These are phyloP conservation scores for Seira musarum DNA, from an alignment of 2,888 invertebrate species.

Conservation along the genomic window DNA sequence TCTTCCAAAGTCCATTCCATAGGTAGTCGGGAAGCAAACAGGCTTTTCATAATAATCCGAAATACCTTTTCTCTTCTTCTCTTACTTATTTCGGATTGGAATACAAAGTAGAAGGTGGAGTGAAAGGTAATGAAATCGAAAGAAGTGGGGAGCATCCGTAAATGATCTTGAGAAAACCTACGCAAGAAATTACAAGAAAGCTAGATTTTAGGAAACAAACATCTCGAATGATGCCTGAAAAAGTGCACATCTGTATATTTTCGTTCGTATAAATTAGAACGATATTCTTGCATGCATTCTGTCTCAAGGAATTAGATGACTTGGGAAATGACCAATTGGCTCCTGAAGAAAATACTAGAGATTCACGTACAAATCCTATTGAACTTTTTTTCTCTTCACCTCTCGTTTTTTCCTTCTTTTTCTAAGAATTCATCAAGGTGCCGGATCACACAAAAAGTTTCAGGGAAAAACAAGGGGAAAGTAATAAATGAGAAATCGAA, in stretches of 20 bases:
- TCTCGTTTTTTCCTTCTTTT: neutral
- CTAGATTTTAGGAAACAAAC: no score
- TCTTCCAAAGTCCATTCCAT: neutral
- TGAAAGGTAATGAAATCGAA: conserved; percentile 10
- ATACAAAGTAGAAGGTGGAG: conserved; percentile 1
- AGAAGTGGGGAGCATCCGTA: neutral
- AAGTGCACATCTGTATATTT: conserved; percentile 45
- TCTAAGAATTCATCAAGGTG: conserved; percentile 11
- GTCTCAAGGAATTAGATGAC: conserved; percentile 50
- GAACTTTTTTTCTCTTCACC: neutral
- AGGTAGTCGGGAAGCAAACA: conserved; percentile 1
- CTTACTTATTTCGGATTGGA: conserved; percentile 10
- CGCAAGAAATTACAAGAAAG: no score
- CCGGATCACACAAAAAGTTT: conserved; percentile 7
- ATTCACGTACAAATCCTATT: conserved; percentile 5
- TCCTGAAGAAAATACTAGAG: conserved; percentile 45
- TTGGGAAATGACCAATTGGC: conserved; percentile 60
- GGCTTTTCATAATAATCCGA: conserved; percentile 49
- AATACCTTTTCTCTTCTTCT: conserved; percentile 18
- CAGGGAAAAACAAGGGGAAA: conserved; percentile 9
- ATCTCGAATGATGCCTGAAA: neutral
- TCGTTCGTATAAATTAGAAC: conserved; percentile 18
- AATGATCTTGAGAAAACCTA: no score
- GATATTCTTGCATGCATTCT: conserved; percentile 20
- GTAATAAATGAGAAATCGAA: conserved; percentile 10